These are phyloP conservation scores for Agonopterix alstromeriana DNA, from an alignment of 2,888 invertebrate genomes.

Conservation along the genomic window DNA sequence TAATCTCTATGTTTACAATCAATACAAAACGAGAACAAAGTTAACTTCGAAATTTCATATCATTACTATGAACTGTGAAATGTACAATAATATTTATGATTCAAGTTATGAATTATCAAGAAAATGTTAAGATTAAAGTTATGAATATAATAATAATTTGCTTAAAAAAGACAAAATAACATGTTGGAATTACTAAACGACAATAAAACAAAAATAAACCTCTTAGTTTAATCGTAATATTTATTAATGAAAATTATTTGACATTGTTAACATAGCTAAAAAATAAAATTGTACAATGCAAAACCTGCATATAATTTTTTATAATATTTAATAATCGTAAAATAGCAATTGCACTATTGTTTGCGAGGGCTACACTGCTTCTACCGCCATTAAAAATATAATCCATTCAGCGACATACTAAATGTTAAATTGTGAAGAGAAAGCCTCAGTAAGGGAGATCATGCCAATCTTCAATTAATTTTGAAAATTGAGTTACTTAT, in stretches of 20 bases:
- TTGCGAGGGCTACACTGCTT: conserved; percentile 73
- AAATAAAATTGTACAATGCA: conserved; percentile 75
- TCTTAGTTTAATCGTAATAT: conserved; percentile 68
- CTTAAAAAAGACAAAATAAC: neutral
- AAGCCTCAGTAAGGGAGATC: conserved; percentile 61
- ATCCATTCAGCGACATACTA: conserved; percentile 51
- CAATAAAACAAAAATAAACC: conserved; percentile 62
- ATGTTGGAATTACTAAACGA: conserved; percentile 9
- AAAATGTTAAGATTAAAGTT: conserved; percentile 2
- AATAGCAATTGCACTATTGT: conserved; percentile 73
- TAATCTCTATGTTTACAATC: conserved; percentile 7
- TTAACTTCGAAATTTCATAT: conserved; percentile 17
- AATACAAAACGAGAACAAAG: conserved; percentile 24
- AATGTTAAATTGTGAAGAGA: conserved; percentile 34
- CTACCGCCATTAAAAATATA: conserved; percentile 55
- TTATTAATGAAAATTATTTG: conserved; percentile 69
- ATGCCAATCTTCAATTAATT: conserved; percentile 52
- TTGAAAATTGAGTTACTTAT: conserved; percentile 53
- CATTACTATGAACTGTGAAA: neutral
- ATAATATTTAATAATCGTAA: conserved; percentile 41
- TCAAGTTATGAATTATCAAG: conserved; percentile 20
- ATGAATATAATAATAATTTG: neutral
- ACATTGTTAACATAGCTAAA: conserved; percentile 67
- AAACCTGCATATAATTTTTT: conserved; percentile 70
- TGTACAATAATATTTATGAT: neutral